Percentiles rank a stretch among this genome's conserved stretches.
These are phyloP conservation scores for Hypotaenidia philippensis DNA, from an alignment of 2,797 vertebrate genomes.

Conservation along the genomic window DNA sequence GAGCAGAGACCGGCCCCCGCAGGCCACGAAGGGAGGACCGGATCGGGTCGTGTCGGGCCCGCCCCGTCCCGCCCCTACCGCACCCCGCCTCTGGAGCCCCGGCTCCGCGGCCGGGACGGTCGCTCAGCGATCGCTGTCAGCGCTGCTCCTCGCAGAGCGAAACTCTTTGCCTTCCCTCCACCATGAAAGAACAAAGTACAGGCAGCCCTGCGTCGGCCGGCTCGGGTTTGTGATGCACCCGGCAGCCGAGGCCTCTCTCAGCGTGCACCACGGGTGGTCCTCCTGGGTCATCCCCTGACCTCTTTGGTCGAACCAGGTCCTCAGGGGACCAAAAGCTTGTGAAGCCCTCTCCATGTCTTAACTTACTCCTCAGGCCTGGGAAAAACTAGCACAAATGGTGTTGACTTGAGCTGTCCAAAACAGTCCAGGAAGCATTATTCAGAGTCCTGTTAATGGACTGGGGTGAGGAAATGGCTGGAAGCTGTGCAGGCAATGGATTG, in stretches of 20 bases:
- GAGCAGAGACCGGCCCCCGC: not conserved
- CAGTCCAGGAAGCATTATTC: fast-evolving
- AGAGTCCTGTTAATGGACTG: not conserved
- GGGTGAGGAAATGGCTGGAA: not conserved
- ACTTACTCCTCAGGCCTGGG: not conserved
- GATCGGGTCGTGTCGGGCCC: not conserved
- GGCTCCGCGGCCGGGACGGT: not conserved
- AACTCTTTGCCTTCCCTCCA: not conserved
- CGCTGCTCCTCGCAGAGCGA: not conserved
- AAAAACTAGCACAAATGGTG: not conserved
- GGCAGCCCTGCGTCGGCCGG: not conserved
- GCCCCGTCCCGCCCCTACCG: not conserved
- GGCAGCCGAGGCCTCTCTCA: not conserved
- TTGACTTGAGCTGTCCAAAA: fast-evolving
- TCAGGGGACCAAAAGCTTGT: not conserved
- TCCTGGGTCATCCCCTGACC: fast-evolving
- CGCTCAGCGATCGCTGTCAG: not conserved
- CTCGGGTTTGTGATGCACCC: not conserved
- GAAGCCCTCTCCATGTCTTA: fast-evolving
- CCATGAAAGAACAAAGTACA: fast-evolving
- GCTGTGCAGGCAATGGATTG: not conserved
- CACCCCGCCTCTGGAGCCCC: not conserved
- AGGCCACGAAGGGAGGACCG: not conserved
- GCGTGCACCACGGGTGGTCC: fast-evolving
- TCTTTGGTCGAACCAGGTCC: not conserved